Evolutionary conservation across 37 sponge, comb jelly and placozoan species (phyloP).

Genomic region (Amphimedon queenslandica): DNA sequence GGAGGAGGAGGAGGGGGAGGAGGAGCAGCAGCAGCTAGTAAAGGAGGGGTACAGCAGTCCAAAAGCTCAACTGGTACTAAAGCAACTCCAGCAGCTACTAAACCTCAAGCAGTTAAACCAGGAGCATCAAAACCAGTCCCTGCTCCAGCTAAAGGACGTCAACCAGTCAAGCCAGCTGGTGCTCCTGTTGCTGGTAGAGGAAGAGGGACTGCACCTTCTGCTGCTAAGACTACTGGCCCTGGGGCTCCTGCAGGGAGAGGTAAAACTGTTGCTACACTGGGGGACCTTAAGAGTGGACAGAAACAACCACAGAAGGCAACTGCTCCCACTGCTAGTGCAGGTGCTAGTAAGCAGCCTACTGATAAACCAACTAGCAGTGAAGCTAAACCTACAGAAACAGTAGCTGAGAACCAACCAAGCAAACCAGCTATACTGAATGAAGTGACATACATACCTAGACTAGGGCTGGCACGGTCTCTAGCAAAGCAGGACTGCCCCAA

Average conservation of each 20-base stretch:
- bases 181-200: slow-evolving; percentile 10
- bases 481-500: slow-evolving; percentile 19
- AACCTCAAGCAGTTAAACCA: not conserved
- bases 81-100: slow-evolving; percentile 27
- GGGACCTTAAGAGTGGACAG: slow-evolving; percentile 55
- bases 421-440: slow-evolving; percentile 33
- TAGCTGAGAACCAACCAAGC: not conserved
- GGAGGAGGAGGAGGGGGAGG: not conserved
- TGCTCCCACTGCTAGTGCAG: not conserved
- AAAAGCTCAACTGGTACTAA: slow-evolving; percentile 10
- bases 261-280: slow-evolving; percentile 71
- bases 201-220: not conserved
- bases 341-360: not conserved
- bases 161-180: slow-evolving; percentile 11
- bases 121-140: not conserved
- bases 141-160: slow-evolving; percentile 12
- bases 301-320: not conserved
- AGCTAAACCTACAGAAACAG: not conserved
- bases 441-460: slow-evolving; percentile 59
- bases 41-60: slow-evolving; percentile 13
- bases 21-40: slow-evolving; percentile 9
- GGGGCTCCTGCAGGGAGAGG: slow-evolving; percentile 12
- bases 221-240: slow-evolving; percentile 15
- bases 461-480: slow-evolving; percentile 86
- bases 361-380: not conserved